A percentile compares a stretch with the other conserved stretches of the same genome.
Conservation (phyloP, 2,888 invertebrate genomes). For the Ferdinandea cuprea region DNA sequence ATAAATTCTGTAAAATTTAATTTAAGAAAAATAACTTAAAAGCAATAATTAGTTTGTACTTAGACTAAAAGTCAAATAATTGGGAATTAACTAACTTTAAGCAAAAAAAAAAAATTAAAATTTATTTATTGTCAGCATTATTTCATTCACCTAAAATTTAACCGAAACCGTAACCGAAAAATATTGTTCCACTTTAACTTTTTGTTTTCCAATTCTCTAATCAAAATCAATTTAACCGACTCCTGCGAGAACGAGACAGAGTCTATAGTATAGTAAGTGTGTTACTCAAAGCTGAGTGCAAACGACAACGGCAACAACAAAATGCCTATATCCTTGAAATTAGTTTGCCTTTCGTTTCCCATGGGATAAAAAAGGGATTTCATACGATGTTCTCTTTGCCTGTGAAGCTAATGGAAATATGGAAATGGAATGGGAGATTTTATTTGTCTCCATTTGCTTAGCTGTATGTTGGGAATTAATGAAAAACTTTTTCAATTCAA, state of each 20-base stretch:
- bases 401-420: slow-evolving; percentile 19
- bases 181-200: neutral
- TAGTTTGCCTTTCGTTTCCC: slow-evolving; percentile 34
- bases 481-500: slow-evolving; percentile 49
- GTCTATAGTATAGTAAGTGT: neutral
- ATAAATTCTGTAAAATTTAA: slow-evolving; percentile 14
- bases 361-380: slow-evolving; percentile 59
- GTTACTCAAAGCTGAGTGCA: neutral
- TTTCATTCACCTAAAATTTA: too few species aligned
- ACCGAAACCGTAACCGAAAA: too few species aligned
- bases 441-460: slow-evolving; percentile 33
- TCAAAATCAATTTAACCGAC: slow-evolving; percentile 32
- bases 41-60: slow-evolving; percentile 62
- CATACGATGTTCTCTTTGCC: slow-evolving; percentile 38
- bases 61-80: slow-evolving; percentile 34
- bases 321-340: slow-evolving; percentile 40
- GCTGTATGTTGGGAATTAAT: slow-evolving; percentile 57
- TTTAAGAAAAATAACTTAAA: slow-evolving; percentile 27
- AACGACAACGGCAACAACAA: neutral
- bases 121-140: neutral
- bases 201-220: neutral
- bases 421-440: slow-evolving; percentile 38
- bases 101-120: too few species aligned
- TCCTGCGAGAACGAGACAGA: neutral
- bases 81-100: neutral